Percentiles rank a stretch among this genome's conserved stretches.
phyloP scores from a whole-genome alignment of 1,140 invertebrate species.

The Drosophila sechellia region DNA sequence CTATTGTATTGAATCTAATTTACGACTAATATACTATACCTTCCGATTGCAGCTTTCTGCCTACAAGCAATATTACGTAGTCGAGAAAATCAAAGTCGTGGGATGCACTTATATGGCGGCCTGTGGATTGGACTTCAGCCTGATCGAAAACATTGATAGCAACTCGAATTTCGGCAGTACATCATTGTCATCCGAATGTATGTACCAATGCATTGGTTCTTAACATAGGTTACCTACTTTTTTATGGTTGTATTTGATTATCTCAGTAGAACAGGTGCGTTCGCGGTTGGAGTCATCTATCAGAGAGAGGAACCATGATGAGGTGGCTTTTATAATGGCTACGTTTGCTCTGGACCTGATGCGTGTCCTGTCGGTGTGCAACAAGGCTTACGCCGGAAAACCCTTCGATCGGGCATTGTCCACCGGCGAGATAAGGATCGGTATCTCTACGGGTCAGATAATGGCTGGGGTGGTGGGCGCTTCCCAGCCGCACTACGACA shows the following conservation, averaged over 20 bases:
- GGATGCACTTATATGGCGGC: conserved; percentile 97
- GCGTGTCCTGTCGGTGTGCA: conserved; percentile 47
- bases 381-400: conserved; percentile 10
- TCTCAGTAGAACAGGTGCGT: conserved; percentile 12
- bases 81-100: conserved; percentile 96
- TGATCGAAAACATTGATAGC: neutral
- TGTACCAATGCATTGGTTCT: no score
- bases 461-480: conserved; percentile 90
- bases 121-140: conserved; percentile 89
- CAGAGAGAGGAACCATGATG: conserved; percentile 1
- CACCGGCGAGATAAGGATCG: conserved; percentile 91
- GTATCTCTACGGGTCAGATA: conserved; percentile 89
- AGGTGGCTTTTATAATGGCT: conserved; percentile 53
- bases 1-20: neutral
- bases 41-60: conserved; percentile 6
- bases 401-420: conserved; percentile 82
- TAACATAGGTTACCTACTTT: no score
- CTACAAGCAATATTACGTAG: conserved; percentile 47
- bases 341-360: conserved; percentile 62
- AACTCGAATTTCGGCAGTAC: neutral
- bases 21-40: no score
- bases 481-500: conserved; percentile 93
- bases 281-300: neutral
- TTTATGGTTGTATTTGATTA: no score
- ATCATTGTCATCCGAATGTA: no score